Evolutionary conservation across 2,797 vertebrate species (phyloP), one percentile per base, ranked within the genome.

Genomic region (Sebastes oblongus): DNA sequence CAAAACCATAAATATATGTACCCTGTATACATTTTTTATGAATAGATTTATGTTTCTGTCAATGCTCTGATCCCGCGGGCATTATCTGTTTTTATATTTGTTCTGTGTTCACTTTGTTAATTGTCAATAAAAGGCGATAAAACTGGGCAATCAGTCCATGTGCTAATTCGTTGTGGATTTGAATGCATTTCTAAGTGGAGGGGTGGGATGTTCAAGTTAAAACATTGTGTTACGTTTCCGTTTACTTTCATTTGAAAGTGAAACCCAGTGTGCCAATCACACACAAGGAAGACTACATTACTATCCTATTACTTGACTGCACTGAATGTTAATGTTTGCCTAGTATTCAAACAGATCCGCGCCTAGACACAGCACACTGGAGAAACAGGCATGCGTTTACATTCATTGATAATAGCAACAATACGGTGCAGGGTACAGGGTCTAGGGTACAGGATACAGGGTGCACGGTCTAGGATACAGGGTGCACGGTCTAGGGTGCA

Each of bases 401-500:
- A 5, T 8, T 5, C 3, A 1, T 2, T 24, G 8, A 52, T 16
- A 39, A 0, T 4, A 9, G 55, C 32, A 27, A 27, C 10, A 16
- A 42, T 16, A 42, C 39, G 14, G 39, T 42, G 13, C 39, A 42
- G 39, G 13, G 5, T 14, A 39, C 36, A 39, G 36, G 36, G 36
- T 39, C 0, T 1, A 34, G 34, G 34, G 10, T 39, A 0, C 12
- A 39, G 36, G 14, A 2, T 12, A 12, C 4, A 36, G 34, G 10
- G 34, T 36, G 1, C 2, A 36, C 11, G 34, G 34, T 39, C 2
- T 4, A 36, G 34, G 34, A 4, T 36, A 1, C 34, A 36, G 34
- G 27, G 3, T 36, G 0, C 34, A 36, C 11, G 27, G 4, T 12
- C 1, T 8, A 16, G 14, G 13, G 3, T 34, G 0, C 0, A 36